Conservation (phyloP, 2,888 invertebrate species). For the Chymomyza fuscimana region DNA sequence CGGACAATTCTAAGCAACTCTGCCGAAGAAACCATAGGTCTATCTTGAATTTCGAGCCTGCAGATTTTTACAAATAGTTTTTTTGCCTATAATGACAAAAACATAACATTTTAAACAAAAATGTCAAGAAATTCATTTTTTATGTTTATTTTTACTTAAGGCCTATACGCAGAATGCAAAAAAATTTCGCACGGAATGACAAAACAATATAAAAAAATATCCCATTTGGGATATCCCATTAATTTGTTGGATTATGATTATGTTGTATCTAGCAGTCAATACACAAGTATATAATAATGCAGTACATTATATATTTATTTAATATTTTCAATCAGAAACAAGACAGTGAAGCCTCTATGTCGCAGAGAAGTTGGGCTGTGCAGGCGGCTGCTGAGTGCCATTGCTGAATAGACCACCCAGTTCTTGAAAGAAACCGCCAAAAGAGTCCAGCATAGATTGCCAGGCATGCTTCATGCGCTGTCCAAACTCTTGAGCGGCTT, state of each 20-base stretch:
- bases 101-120: too few species aligned
- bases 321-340: neutral
- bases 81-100: too few species aligned
- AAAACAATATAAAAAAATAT: too few species aligned
- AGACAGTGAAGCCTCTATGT: neutral
- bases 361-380: neutral
- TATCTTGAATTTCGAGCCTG: too few species aligned
- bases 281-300: neutral
- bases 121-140: too few species aligned
- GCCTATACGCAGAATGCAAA: too few species aligned
- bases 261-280: neutral
- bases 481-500: slow-evolving; percentile 50
- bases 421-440: slow-evolving; percentile 52
- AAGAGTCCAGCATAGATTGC: slow-evolving; percentile 57
- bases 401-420: slow-evolving; percentile 38
- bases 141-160: too few species aligned
- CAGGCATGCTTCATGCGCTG: slow-evolving; percentile 60
- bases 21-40: too few species aligned
- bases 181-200: too few species aligned
- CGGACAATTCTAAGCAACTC: too few species aligned
- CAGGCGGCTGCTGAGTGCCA: slow-evolving; percentile 14
- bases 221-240: too few species aligned
- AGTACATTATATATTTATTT: neutral
- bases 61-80: too few species aligned
- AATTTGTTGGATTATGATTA: neutral